Percentiles rank a stretch among this genome's conserved stretches.
Evolutionary conservation across 2,888 invertebrate species (phyloP).

Genomic region (Limnephilus marmoratus): DNA sequence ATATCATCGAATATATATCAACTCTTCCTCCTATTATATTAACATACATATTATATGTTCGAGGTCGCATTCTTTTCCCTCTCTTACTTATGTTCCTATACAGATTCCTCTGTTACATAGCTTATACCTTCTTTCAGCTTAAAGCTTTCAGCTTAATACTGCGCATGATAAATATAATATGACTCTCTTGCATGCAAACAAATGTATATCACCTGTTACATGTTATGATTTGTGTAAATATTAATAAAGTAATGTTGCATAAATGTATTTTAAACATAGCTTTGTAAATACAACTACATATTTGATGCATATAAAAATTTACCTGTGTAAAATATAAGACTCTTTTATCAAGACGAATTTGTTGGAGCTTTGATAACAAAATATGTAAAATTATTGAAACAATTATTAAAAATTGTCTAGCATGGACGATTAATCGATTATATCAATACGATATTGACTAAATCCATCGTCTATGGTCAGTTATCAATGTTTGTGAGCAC

Average conservation of each 20-base stretch:
- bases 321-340: not conserved
- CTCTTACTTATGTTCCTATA: conserved; percentile 60
- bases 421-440: too few species aligned
- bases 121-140: not conserved
- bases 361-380: not conserved
- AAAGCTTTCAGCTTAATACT: not conserved
- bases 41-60: not conserved
- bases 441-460: too few species aligned
- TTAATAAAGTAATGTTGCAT: not conserved
- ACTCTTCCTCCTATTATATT: not conserved
- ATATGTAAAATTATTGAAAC: not conserved
- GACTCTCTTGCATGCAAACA: not conserved
- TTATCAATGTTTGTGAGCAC: too few species aligned
- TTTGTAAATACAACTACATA: not conserved
- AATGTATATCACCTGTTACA: not conserved
- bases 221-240: not conserved
- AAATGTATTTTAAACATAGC: not conserved
- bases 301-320: not conserved
- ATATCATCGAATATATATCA: not conserved
- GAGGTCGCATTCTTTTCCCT: conserved; percentile 41
- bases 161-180: not conserved
- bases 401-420: too few species aligned
- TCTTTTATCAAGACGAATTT: not conserved
- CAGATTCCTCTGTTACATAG: not conserved
- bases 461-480: too few species aligned